Conservation (phyloP, 2,113 vertebrate species). For the Ramphastos sulfuratus region DNA sequence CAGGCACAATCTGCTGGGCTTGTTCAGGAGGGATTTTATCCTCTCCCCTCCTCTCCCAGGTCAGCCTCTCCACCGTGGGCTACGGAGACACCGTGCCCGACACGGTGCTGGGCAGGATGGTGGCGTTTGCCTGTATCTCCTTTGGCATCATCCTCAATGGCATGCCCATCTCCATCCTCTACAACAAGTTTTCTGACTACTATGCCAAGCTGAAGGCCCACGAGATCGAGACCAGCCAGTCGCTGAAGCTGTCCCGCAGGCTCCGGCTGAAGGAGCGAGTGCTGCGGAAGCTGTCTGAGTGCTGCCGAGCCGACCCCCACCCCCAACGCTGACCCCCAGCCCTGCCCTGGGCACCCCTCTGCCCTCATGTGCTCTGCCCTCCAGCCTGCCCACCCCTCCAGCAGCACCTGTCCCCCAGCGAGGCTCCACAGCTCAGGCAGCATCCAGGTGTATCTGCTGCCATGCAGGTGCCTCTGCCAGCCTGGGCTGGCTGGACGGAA, state of each 20-base stretch:
- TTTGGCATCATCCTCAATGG: conserved; percentile 92
- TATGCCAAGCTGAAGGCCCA: conserved; percentile 86
- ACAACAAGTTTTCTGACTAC: conserved; percentile 87
- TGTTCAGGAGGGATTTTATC: rapidly evolving
- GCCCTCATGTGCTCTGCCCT: rapidly evolving
- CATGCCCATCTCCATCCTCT: conserved; percentile 89
- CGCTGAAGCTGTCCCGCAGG: conserved; percentile 70
- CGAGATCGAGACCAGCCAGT: conserved; percentile 76
- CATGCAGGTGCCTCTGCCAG: background rate
- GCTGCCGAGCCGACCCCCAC: background rate
- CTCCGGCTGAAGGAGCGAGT: conserved; percentile 75
- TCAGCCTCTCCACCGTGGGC: conserved; percentile 92
- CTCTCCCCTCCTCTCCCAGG: conserved; percentile 68
- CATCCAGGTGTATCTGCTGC: background rate
- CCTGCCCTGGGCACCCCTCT: rapidly evolving
- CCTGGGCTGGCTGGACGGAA: background rate
- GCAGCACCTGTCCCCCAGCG: background rate
- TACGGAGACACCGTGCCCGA: conserved; percentile 88
- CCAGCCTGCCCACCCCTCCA: background rate
- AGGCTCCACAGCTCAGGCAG: rapidly evolving
- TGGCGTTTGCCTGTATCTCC: conserved; percentile 90
- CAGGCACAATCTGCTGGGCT: rapidly evolving
- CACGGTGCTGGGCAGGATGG: conserved; percentile 82
- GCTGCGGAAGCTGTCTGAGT: conserved; percentile 47
- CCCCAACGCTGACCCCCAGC: background rate